Evolutionary conservation across 2,113 vertebrate species (phyloP).

Genomic region (Ammodytes marinus): DNA sequence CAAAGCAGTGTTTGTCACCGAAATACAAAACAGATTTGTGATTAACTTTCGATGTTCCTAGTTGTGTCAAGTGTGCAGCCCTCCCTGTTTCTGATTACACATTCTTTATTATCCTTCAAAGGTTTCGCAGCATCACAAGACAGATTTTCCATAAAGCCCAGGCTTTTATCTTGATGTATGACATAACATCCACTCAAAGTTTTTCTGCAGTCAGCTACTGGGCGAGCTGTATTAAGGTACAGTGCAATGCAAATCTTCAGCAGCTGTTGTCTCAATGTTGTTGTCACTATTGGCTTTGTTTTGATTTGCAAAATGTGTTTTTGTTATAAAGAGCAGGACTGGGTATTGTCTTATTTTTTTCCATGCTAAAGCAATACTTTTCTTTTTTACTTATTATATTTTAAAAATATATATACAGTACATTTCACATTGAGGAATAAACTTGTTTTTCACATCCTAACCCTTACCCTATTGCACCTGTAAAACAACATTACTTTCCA

Average conservation of each 20-base stretch:
- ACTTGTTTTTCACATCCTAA: background rate
- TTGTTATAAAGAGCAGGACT: background rate
- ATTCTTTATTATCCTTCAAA: constrained; percentile 54
- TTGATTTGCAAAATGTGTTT: no score
- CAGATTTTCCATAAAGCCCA: constrained; percentile 93
- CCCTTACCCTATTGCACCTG: no score
- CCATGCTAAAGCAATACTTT: background rate
- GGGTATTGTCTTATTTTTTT: background rate
- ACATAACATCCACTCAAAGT: constrained; percentile 87
- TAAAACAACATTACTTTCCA: background rate
- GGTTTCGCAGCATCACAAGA: constrained; percentile 92
- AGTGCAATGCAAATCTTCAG: background rate
- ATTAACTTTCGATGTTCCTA: background rate
- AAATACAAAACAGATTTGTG: background rate
- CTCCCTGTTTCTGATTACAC: background rate
- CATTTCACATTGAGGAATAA: background rate
- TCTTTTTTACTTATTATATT: no score
- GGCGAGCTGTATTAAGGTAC: constrained; percentile 91
- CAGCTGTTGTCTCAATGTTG: background rate
- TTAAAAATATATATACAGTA: background rate
- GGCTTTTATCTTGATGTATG: constrained; percentile 94
- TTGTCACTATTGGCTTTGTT: background rate
- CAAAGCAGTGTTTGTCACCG: background rate
- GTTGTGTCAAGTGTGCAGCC: background rate
- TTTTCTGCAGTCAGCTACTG: constrained; percentile 90